Base-by-base conservation (phyloP, 2,888 invertebrate species). In the Eucera pruinosa region DNA sequence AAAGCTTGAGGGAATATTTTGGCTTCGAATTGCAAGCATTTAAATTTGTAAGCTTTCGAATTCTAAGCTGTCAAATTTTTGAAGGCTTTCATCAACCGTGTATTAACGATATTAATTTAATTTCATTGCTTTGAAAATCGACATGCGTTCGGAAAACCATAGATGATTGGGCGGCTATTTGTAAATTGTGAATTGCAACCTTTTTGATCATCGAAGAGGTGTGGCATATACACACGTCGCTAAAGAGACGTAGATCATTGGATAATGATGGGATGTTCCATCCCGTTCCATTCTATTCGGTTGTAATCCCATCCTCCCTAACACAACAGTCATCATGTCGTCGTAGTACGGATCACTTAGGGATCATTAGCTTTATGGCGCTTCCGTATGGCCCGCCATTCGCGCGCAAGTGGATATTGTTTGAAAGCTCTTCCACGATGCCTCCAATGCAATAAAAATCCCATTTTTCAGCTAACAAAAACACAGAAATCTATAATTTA, bases 221-320 rank as follows among this genome's bases (percentile, higher is more conserved):
- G 80, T 85, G 78, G 83, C 66, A 61, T 74, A 68, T n/a, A n/a
- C n/a, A n/a, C 72, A 45, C 65, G 84, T 81, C 83, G 79, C 83
- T 84, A 87, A 87, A 88, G 85, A 87, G 84, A 87, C 80, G 83
- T 78, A 75, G 84, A 89, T 90, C 89, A 90, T 90, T 90, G 90
- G 84, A 90, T 90, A 90, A 90, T 90, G 88, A 89, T 89, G 85
- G 90, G 90, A 90, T 89, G 90, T 89, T 82, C 86, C 89, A 84
- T 89, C 87, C 79, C 85, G 77, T 78, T 82, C 85, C 83, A 80
- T 85, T 88, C 82, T 85, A 82, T 87, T 89, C 87, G 86, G 73
- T 85, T 82, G 85, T 84, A 84, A 87, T 86, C 85, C 81, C 86
- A 80, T 84, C 86, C 86, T 86, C 84, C 79, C 85, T 83, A 69